These are phyloP conservation scores for Eremophila alpestris DNA, from an alignment of 2,797 vertebrate genomes.

Conservation along the genomic window DNA sequence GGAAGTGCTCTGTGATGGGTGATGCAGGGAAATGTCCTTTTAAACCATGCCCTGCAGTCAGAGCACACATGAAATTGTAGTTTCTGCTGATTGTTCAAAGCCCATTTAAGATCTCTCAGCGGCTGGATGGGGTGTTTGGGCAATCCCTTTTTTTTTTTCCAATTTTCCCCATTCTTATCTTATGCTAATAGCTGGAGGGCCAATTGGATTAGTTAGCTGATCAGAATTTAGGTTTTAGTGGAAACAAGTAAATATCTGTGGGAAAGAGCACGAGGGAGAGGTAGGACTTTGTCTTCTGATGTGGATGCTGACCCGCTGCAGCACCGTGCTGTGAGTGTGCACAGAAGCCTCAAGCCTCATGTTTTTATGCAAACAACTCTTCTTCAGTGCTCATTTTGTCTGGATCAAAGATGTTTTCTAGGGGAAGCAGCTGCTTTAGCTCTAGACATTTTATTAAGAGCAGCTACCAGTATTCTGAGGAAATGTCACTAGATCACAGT, in stretches of 20 bases:
- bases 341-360: not conserved
- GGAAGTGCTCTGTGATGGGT: fast-evolving
- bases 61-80: not conserved
- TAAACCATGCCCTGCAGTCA: not conserved
- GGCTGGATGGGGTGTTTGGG: not conserved
- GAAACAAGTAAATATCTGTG: not conserved
- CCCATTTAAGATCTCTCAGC: not conserved
- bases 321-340: not conserved
- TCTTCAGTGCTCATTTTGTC: not conserved
- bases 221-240: not conserved
- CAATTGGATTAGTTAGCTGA: not conserved
- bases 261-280: not conserved
- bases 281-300: not conserved
- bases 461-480: not conserved
- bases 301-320: not conserved
- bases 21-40: not conserved
- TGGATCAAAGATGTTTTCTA: not conserved
- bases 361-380: not conserved
- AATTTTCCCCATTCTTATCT: not conserved
- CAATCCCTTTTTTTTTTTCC: not conserved
- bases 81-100: not conserved
- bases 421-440: not conserved
- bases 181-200: not conserved
- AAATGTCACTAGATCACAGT: not conserved
- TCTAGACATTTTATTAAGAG: not conserved